Base-by-base conservation (phyloP, 2,113 vertebrate species). In the Apteryx owenii region DNA sequence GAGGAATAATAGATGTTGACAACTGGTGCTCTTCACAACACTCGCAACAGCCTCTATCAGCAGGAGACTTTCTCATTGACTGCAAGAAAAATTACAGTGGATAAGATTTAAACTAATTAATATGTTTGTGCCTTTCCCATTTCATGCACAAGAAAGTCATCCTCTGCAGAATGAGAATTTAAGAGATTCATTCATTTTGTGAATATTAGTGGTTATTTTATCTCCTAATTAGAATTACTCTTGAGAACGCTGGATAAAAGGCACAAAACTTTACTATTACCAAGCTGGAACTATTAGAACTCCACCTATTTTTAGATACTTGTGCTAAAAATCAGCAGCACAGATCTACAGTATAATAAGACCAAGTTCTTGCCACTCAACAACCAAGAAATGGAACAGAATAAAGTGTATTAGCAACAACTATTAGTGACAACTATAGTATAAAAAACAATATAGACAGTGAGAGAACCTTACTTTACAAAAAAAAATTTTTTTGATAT, bases 361-460 rank as follows among this genome's bases (percentile, higher is more conserved):
- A 70, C 19, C 38, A n/a, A 61, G 58, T 20, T 90, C 65, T 84
- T 87, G 83, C 60, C n/a, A 31, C 38, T 88, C 1, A 0, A 69
- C 90, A 93, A 93, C 61, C 38, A 92, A 73, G 77, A 90, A 94
- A 79, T 76, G 83, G 83, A 94, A 93, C 56, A 86, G 69, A 81
- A 86, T 89, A 60, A 73, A 53, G 51, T 80, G 31, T 28, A 0
- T 36, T 73, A 93, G 65, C 51, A 84, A 89, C 16, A 46, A 46
- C 44, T 46, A 16, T 46, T 46, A 46, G 44, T 89, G 84, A 81
- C 42, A 92, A 81, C 65, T 58, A 2, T 13, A 62, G 73, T 1
- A 40, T 3, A 66, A 77, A 50, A 86, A 84, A 75, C 33, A 72
- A 72, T 89, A n/a, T 17, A 85, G 65, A 85, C 38, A 0, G 0